Percentiles rank a stretch among this genome's conserved stretches.
These are phyloP conservation scores for Hapalemur alaotrensis DNA, from an alignment of 2,797 vertebrate genomes.

Conservation along the genomic window DNA sequence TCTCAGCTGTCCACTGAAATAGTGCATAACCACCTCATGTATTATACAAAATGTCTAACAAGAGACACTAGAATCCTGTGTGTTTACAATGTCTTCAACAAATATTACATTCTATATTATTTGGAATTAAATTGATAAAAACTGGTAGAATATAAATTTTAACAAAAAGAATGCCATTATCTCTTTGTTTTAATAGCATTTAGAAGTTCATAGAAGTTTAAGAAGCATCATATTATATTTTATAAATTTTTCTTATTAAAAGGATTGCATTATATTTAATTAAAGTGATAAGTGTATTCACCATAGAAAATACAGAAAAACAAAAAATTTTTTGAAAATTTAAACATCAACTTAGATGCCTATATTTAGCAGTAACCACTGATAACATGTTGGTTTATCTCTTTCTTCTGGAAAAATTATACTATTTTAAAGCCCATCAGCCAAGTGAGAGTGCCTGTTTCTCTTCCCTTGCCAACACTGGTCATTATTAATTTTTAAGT, in stretches of 20 bases:
- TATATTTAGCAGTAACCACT: not conserved
- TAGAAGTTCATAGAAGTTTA: slow-evolving; percentile 7
- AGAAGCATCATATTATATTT: not conserved
- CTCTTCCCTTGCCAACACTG: not conserved
- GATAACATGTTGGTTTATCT: not conserved
- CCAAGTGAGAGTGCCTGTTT: not conserved
- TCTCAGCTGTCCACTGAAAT: not conserved
- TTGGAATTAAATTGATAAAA: not conserved
- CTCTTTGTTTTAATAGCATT: not conserved
- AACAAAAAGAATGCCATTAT: not conserved
- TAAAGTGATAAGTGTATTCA: not conserved
- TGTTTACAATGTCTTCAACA: not conserved
- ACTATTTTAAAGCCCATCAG: not conserved
- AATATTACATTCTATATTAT: not conserved
- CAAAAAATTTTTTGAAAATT: not conserved
- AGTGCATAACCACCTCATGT: not conserved
- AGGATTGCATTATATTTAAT: not conserved
- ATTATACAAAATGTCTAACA: not conserved
- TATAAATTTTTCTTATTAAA: not conserved
- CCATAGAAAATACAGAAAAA: not conserved
- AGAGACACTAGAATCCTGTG: not conserved
- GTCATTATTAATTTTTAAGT: not conserved
- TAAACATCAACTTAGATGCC: not conserved
- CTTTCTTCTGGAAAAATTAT: slow-evolving; percentile 9
- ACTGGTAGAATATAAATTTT: not conserved